These are phyloP conservation scores for Ceuthmochares aereus DNA, from an alignment of 2,113 vertebrate species.

Conservation along the genomic window DNA sequence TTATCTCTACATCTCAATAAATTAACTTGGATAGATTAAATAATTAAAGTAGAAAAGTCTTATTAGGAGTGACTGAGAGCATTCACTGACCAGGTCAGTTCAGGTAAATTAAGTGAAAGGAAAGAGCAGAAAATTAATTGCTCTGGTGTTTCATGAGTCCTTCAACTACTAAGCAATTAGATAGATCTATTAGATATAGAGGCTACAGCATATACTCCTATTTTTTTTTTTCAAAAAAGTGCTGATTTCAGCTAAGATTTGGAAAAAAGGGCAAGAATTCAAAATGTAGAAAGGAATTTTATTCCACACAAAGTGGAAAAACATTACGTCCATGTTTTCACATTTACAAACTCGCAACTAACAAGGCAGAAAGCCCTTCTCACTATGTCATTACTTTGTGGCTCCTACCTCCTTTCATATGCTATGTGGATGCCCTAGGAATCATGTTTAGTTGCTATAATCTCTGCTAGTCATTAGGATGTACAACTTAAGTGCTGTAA, in stretches of 20 bases:
- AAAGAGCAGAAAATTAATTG: background rate
- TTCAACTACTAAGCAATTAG: background rate
- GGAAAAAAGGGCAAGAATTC: background rate
- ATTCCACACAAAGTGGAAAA: background rate
- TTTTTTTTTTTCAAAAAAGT: background rate
- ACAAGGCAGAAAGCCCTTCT: background rate
- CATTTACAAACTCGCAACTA: background rate
- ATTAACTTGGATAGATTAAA: background rate
- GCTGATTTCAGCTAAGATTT: background rate
- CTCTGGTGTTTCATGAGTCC: background rate
- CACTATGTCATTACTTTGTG: background rate
- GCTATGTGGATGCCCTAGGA: background rate
- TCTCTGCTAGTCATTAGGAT: background rate
- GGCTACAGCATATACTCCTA: background rate
- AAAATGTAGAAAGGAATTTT: background rate
- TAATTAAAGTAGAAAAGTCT: background rate
- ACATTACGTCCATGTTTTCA: fast-evolving
- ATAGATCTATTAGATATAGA: background rate
- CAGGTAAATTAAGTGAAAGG: background rate
- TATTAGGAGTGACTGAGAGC: background rate
- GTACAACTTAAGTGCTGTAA: background rate
- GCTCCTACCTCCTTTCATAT: background rate
- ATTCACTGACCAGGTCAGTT: background rate
- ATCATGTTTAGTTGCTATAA: background rate
- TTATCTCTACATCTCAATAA: background rate